Evolutionary conservation across 92 coral and sea anemone genomes (phyloP).

Genomic region (Epizoanthus scotinus): DNA sequence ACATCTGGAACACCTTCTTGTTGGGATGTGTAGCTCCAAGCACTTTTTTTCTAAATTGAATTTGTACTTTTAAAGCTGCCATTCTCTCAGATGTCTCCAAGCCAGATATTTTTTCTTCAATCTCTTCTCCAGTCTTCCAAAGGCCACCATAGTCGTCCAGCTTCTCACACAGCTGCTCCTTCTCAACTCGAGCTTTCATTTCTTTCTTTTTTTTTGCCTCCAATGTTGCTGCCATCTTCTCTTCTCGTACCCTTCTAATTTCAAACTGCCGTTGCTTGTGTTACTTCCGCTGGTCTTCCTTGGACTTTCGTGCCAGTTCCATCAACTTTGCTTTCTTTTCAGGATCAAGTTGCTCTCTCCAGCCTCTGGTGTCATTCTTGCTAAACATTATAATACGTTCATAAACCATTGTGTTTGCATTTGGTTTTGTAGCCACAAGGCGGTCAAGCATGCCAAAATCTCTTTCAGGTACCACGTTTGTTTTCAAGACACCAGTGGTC

Average conservation of each 20-base stretch:
- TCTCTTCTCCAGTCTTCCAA: conserved; percentile 21
- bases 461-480: conserved; percentile 29
- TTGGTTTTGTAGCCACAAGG: conserved; percentile 1
- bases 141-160: conserved; percentile 40
- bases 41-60: conserved; percentile 36
- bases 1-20: conserved; percentile 43
- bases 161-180: conserved; percentile 34
- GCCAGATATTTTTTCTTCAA: neutral
- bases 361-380: conserved; percentile 15
- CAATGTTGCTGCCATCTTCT: conserved; percentile 34
- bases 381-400: conserved; percentile 38
- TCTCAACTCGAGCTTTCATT: conserved; percentile 35
- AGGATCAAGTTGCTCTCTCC: conserved; percentile 19
- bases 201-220: conserved; percentile 23
- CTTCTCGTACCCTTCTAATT: conserved; percentile 28
- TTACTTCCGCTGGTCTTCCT: conserved; percentile 14
- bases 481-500: neutral
- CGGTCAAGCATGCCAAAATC: conserved; percentile 26
- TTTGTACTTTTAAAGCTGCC: conserved; percentile 36
- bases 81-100: neutral
- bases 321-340: conserved; percentile 21
- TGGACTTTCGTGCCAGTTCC: conserved; percentile 37
- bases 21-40: conserved; percentile 49
- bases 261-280: conserved; percentile 26
- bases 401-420: conserved; percentile 36